Evolutionary conservation across 2,888 invertebrate species (phyloP).

Genomic region (Danaus chrysippus): DNA sequence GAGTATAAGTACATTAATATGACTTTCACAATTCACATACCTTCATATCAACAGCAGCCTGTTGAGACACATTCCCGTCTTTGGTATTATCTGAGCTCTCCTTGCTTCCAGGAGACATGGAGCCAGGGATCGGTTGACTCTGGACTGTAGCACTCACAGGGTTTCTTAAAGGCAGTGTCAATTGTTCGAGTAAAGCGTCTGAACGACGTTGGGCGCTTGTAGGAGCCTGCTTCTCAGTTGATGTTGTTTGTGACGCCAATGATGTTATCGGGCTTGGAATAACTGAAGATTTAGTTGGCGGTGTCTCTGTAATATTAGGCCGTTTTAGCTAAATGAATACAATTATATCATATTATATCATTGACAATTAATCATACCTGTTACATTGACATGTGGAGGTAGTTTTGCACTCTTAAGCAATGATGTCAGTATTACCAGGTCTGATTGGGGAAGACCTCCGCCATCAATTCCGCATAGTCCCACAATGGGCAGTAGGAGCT

Average conservation of each 20-base stretch:
- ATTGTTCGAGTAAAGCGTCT: slow-evolving; percentile 66
- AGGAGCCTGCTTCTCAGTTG: slow-evolving; percentile 61
- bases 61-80: slow-evolving; percentile 56
- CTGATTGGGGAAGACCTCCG: slow-evolving; percentile 84
- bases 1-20: background rate
- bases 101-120: slow-evolving; percentile 58
- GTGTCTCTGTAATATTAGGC: slow-evolving; percentile 45
- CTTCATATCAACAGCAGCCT: slow-evolving; percentile 64
- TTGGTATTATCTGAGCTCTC: slow-evolving; percentile 61
- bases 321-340: background rate
- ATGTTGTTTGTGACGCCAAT: slow-evolving; percentile 57
- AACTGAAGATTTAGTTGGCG: slow-evolving; percentile 65
- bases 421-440: slow-evolving; percentile 86
- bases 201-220: slow-evolving; percentile 66
- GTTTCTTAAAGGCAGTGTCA: slow-evolving; percentile 65
- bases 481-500: slow-evolving; percentile 84
- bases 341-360: slow-evolving; percentile 6
- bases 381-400: slow-evolving; percentile 73
- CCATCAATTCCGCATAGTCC: slow-evolving; percentile 84
- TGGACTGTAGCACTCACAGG: slow-evolving; percentile 50
- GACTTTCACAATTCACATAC: slow-evolving; percentile 36
- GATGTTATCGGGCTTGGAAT: slow-evolving; percentile 65
- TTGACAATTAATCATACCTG: slow-evolving; percentile 47
- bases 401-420: slow-evolving; percentile 87
- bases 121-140: slow-evolving; percentile 42